Conservation (phyloP, 1,140 invertebrate species). For the Penaeus japonicus region DNA sequence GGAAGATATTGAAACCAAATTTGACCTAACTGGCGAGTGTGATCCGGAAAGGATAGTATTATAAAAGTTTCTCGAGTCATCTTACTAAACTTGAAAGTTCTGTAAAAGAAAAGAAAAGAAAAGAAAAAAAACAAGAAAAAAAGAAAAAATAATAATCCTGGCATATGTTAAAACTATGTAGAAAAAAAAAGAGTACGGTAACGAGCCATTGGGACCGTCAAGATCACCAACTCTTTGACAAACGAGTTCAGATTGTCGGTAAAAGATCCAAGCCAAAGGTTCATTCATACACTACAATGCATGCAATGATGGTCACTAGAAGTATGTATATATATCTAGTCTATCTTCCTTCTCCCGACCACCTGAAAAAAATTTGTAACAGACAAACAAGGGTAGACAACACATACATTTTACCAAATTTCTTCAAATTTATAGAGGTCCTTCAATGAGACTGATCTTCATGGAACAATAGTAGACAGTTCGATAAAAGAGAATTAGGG, state of each 20-base stretch:
- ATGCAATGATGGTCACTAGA: too few species aligned
- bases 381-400: constrained; percentile 19
- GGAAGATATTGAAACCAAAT: neutral
- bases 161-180: neutral
- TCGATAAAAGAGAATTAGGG: constrained; percentile 76
- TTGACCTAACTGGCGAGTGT: neutral
- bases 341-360: neutral
- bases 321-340: too few species aligned
- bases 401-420: neutral
- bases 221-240: neutral
- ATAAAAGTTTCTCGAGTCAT: neutral
- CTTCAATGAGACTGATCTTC: constrained; percentile 87
- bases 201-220: neutral
- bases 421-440: constrained; percentile 67
- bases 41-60: neutral
- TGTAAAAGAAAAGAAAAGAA: too few species aligned
- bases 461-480: constrained; percentile 88
- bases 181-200: neutral
- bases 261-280: too few species aligned
- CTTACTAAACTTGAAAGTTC: too few species aligned
- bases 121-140: neutral
- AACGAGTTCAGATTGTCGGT: neutral
- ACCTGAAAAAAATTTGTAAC: constrained; percentile 7
- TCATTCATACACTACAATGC: too few species aligned
- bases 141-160: neutral